Evolutionary conservation across 2,888 invertebrate genomes (phyloP).

Genomic region (Zygogramma bicolorata): DNA sequence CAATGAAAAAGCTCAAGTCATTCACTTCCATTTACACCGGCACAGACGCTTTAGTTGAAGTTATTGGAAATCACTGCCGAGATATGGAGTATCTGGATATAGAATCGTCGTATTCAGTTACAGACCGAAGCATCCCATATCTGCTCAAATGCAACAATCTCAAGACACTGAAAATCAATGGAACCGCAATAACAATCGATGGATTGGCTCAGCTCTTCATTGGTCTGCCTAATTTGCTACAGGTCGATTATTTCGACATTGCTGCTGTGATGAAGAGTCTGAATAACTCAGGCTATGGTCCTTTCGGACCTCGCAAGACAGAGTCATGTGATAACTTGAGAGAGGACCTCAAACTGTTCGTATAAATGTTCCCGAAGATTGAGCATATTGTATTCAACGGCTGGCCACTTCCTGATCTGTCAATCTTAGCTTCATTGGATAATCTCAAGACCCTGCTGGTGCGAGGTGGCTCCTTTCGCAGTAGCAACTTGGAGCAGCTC

Average conservation of each 20-base stretch:
- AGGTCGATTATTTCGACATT: conserved; percentile 80
- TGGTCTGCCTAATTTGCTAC: conserved; percentile 73
- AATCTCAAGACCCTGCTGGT: conserved; percentile 76
- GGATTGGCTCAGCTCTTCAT: conserved; percentile 75
- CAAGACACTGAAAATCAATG: conserved; percentile 74
- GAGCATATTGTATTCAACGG: conserved; percentile 76
- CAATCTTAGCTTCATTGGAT: conserved; percentile 73
- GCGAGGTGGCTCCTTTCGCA: conserved; percentile 79
- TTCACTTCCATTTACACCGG: conserved; percentile 80
- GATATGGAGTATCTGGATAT: conserved; percentile 72
- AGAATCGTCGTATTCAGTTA: conserved; percentile 78
- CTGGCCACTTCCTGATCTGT: conserved; percentile 75
- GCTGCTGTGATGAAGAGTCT: conserved; percentile 76
- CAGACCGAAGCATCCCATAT: conserved; percentile 75
- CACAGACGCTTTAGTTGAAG: conserved; percentile 76
- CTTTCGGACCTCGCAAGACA: conserved; percentile 72
- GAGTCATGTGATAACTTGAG: conserved; percentile 76
- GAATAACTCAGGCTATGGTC: conserved; percentile 67
- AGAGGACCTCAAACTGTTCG: conserved; percentile 74
- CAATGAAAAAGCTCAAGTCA: conserved; percentile 73
- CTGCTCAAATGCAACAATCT: conserved; percentile 72
- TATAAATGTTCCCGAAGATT: conserved; percentile 77
- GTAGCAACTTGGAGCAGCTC: conserved; percentile 76
- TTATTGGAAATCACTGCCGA: conserved; percentile 71
- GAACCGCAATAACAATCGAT: conserved; percentile 75